phyloP scores from a whole-genome alignment of 2,888 invertebrate genomes.

The Lycophotia porphyrea region DNA sequence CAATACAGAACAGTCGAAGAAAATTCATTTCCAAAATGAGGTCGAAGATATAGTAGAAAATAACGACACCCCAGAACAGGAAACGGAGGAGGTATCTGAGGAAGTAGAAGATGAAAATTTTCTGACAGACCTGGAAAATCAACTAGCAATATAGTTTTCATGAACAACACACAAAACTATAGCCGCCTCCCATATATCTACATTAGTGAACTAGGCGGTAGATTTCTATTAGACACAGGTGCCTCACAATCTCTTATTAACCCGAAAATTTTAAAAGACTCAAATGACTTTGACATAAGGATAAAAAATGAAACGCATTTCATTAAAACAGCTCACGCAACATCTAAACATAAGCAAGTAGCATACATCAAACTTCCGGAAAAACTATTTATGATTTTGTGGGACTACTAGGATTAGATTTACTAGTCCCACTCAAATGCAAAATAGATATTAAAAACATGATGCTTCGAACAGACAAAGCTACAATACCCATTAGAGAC shows the following conservation, averaged over 20 bases:
- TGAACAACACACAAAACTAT: conserved; percentile 42
- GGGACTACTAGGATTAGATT: conserved; percentile 65
- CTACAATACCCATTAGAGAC: conserved; percentile 54
- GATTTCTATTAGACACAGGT: conserved; percentile 64
- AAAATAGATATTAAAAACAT: conserved; percentile 67
- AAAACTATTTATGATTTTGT: conserved; percentile 62
- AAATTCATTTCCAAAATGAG: conserved; percentile 25
- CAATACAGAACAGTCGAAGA: conserved; percentile 9
- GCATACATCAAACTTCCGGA: conserved; percentile 45
- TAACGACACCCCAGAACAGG: neutral
- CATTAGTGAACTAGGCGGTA: conserved; percentile 58
- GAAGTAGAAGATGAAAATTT: conserved; percentile 47
- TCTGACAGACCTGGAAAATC: conserved; percentile 25
- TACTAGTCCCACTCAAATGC: conserved; percentile 46
- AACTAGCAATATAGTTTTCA: conserved; percentile 41
- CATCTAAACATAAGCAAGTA: conserved; percentile 67
- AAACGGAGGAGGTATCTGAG: neutral
- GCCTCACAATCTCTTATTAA: conserved; percentile 58
- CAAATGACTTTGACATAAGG: conserved; percentile 5
- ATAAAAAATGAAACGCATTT: conserved; percentile 72
- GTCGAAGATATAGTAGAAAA: neutral
- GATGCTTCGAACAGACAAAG: conserved; percentile 44
- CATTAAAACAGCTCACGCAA: conserved; percentile 77
- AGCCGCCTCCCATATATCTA: conserved; percentile 54
- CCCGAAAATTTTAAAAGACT: conserved; percentile 42